Evolutionary conservation across 2,113 vertebrate genomes (phyloP), one percentile per base, ranked within the genome.

Genomic region (Vicugna pacos): DNA sequence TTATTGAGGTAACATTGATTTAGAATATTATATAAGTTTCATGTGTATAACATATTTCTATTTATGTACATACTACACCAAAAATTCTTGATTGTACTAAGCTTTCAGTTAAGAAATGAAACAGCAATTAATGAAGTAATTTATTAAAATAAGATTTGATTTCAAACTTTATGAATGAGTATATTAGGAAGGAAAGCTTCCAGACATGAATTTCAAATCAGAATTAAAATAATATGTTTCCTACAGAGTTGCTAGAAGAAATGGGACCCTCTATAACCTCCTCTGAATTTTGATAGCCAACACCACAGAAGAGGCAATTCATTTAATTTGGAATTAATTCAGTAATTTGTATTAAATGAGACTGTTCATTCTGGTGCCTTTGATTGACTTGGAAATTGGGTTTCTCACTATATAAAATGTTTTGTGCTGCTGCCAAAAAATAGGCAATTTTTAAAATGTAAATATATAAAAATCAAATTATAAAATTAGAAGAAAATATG

Each of bases 291-390:
- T 75, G 2, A 76, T 52, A 91, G 52, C 20, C 10, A 60, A 73
- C 94, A 30, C 1, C 46, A 42, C 20, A 70, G 60, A 85, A 6
- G 6, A 95, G 50, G 2, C 0, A 76, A 73, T 64, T 96, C 0
- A 38, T 94, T 97, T 83, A 52, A 13, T 80, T 92, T 97, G 20
- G 32, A 96, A 65, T 94, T 95, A 72, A 93, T 96, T 96, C 92
- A 94, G n/a, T 54, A 93, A 76, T 26, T 22, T 85, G 58, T 94
- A 95, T 96, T 85, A 22, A 93, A 93, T 91, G 82, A 95, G 16
- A 19, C 30, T 8, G 89, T 32, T 62, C 30, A 70, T 88, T 87
- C 73, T 3, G 17, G 0, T 79, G 17, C 3, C 30, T 50, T 5
- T 91, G 15, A 70, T 20, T 83, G 6, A 93, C 48, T 89, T 92